A percentile compares a stretch with the other conserved stretches of the same genome.
phyloP scores from a whole-genome alignment of 1,140 invertebrate genomes.

The Diorhabda carinulata region DNA sequence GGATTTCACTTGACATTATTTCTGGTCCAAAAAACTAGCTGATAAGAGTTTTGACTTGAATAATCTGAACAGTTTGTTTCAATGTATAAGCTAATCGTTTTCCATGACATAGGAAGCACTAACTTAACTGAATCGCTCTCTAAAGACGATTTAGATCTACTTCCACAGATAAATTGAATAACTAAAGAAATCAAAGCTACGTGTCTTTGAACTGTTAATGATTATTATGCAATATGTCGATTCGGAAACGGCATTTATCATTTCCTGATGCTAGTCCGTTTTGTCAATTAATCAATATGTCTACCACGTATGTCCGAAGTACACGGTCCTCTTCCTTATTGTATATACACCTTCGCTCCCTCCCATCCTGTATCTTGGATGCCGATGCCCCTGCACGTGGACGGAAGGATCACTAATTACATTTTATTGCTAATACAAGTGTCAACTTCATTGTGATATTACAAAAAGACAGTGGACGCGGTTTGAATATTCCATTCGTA shows the following conservation, averaged over 20 bases:
- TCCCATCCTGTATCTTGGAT: neutral
- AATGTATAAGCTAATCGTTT: too few relatives aligned
- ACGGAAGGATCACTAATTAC: conserved; percentile 24
- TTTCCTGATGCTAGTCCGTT: conserved; percentile 27
- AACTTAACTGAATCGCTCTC: too few relatives aligned
- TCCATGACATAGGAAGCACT: too few relatives aligned
- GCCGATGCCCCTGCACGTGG: conserved; percentile 17
- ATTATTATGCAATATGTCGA: conserved; percentile 29
- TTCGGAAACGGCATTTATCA: conserved; percentile 32
- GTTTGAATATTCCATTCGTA: neutral
- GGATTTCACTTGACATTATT: too few relatives aligned
- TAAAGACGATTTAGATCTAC: too few relatives aligned
- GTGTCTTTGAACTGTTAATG: conserved; percentile 13
- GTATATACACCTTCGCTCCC: neutral
- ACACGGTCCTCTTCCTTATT: neutral
- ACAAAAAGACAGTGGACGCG: neutral
- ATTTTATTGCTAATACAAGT: conserved; percentile 4
- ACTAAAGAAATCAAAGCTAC: too few relatives aligned
- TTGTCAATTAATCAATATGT: conserved; percentile 25
- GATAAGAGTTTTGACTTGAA: too few relatives aligned
- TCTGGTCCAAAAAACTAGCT: too few relatives aligned
- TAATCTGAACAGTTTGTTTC: too few relatives aligned
- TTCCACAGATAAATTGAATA: too few relatives aligned
- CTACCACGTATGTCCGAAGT: conserved; percentile 16
- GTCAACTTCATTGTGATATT: neutral